Evolutionary conservation across 2,113 vertebrate genomes (phyloP).

Genomic region (Hystrix cristata): DNA sequence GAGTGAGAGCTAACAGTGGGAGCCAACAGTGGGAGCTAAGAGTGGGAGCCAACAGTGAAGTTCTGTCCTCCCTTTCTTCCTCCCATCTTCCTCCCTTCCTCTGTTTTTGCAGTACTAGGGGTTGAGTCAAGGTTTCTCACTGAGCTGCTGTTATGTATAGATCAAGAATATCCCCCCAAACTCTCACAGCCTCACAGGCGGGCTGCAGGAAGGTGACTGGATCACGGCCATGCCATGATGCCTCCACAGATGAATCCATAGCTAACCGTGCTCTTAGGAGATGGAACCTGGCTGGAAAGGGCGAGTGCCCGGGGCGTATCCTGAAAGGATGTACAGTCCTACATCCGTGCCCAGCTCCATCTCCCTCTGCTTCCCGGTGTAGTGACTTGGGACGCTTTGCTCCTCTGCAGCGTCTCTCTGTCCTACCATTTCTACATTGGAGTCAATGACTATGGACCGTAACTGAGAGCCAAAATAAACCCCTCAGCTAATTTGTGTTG

Average conservation of each 20-base stretch:
- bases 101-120: not conserved
- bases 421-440: not conserved
- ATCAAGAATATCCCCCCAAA: not conserved
- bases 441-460: not conserved
- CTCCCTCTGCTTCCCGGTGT: not conserved
- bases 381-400: not conserved
- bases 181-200: not conserved
- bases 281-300: not conserved
- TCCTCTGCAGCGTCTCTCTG: not conserved
- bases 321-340: not conserved
- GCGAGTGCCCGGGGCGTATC: accelerated
- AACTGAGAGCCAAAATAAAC: not conserved
- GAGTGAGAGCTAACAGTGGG: too few relatives aligned
- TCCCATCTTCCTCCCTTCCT: not conserved
- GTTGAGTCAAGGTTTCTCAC: not conserved
- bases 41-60: not conserved
- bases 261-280: not conserved
- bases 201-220: not conserved
- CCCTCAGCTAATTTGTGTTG: not conserved
- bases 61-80: not conserved
- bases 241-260: not conserved
- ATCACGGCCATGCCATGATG: not conserved
- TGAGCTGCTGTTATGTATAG: not conserved
- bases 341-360: not conserved
- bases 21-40: too few relatives aligned